These are phyloP conservation scores for Kryptolebias ocellatus DNA, from an alignment of 2,797 vertebrate genomes.

Conservation along the genomic window DNA sequence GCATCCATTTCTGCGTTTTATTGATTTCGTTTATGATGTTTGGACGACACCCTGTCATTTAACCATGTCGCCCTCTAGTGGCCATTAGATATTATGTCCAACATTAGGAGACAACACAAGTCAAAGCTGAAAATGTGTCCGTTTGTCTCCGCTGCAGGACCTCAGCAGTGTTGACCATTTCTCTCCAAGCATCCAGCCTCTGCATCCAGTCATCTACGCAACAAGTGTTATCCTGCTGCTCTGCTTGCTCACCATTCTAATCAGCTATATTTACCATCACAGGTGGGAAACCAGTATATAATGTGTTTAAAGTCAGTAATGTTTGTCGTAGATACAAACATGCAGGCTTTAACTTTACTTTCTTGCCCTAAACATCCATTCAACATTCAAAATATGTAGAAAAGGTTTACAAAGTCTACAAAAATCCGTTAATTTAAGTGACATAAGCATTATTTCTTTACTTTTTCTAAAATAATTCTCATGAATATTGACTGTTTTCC, in stretches of 20 bases:
- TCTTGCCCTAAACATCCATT: too few species aligned
- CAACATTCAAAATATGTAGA: too few species aligned
- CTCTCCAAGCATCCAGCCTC: slow-evolving; percentile 80
- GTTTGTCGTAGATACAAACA: too few species aligned
- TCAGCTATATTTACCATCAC: slow-evolving; percentile 94
- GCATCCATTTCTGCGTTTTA: neutral
- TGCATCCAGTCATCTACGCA: slow-evolving; percentile 95
- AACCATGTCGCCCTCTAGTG: slow-evolving; percentile 7
- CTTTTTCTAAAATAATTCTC: too few species aligned
- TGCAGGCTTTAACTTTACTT: too few species aligned
- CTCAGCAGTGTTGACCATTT: slow-evolving; percentile 88
- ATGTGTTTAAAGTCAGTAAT: neutral
- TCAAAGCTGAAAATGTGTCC: neutral
- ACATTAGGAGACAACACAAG: neutral
- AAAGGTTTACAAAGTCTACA: too few species aligned
- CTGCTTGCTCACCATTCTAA: slow-evolving; percentile 86
- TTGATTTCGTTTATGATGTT: neutral
- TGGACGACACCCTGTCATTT: neutral
- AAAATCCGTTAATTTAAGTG: too few species aligned
- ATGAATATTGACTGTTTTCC: too few species aligned
- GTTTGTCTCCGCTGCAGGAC: slow-evolving; percentile 80
- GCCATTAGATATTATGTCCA: neutral
- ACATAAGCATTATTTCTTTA: too few species aligned
- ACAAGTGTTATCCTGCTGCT: slow-evolving; percentile 87
- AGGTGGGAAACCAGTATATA: slow-evolving; percentile 78